phyloP scores from a whole-genome alignment of 1,140 invertebrate genomes.

The Cherax quadricarinatus region DNA sequence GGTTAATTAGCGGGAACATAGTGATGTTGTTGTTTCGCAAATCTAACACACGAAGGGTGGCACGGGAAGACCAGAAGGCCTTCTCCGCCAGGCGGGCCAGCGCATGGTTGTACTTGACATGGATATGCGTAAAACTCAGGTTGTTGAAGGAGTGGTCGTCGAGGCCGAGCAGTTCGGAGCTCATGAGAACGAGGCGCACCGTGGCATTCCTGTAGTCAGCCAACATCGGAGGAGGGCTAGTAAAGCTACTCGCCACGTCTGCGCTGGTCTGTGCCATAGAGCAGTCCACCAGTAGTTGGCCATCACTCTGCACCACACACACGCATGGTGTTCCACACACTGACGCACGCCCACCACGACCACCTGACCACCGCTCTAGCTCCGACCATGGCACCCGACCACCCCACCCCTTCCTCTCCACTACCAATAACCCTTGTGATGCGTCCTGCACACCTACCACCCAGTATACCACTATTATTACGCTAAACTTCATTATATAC shows the following conservation, averaged over 20 bases:
- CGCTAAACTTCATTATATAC: neutral
- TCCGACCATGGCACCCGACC: neutral
- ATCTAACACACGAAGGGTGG: conserved; percentile 18
- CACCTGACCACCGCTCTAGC: neutral
- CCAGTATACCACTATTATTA: neutral
- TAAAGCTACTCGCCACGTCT: neutral
- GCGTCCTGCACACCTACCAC: neutral
- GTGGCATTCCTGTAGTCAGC: no score
- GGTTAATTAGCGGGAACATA: neutral
- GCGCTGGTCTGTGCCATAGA: neutral
- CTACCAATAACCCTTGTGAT: neutral
- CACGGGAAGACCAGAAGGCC: neutral
- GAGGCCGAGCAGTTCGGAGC: conserved; percentile 4
- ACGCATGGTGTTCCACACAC: conserved; percentile 7
- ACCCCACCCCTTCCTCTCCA: neutral
- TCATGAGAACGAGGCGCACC: conserved; percentile 15
- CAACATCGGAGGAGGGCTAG: neutral
- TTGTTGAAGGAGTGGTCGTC: conserved; percentile 3
- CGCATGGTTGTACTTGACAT: conserved; percentile 39
- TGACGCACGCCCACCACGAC: conserved; percentile 15
- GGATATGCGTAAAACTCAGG: conserved; percentile 10
- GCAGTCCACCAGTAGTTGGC: neutral
- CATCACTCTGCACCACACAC: neutral
- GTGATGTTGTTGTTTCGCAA: neutral
- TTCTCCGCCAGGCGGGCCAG: neutral